Base-by-base conservation (phyloP, 2,888 invertebrate species). In the Chrysodeixis includens region DNA sequence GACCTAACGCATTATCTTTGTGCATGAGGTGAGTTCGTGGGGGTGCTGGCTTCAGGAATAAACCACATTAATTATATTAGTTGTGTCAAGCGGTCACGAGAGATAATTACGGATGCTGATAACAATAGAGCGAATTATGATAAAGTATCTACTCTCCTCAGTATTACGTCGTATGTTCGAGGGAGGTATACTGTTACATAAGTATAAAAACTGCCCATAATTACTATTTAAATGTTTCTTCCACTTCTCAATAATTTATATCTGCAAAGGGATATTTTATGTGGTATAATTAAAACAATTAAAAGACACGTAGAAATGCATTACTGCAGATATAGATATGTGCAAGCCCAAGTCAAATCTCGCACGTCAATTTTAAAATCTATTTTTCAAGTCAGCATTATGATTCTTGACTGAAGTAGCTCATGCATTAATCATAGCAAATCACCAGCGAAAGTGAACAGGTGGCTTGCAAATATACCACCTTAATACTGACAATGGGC, bases 21-120 rank as follows among this genome's bases (percentile, higher is more conserved):
- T 74, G 83, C 93, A 93, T 91, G 93, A 90, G 91, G 86, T 88
- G 88, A 87, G 85, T 91, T 87, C 92, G 94, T 94, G 94, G 94
- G 94, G 94, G 94, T 90, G 82, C 81, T 86, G 77, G 76, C 81
- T 69, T 79, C 78, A 80, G 82, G 76, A 81, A 80, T 71, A 75
- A 78, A 76, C 76, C 81, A 80, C 74, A 66, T 75, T 76, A 72
- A 81, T 79, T 78, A 79, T 71, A 68, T 60, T 70, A 64, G 71
- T 61, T 74, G 66, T 79, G 85, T 83, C 85, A 86, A 78, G 69
- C 61, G 79, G 81, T 84, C 84, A 83, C 56, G 61, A 71, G 61
- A 77, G 67, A 72, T 82, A 73, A 74, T 62, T 71, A 57, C 58
- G 58, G 58, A 70, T 66, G 26, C 52, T 61, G 77, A 74, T 82